Percentiles rank a stretch among this genome's conserved stretches.
phyloP scores from a whole-genome alignment of 2,888 invertebrate genomes.

The Sympetrum striolatum region DNA sequence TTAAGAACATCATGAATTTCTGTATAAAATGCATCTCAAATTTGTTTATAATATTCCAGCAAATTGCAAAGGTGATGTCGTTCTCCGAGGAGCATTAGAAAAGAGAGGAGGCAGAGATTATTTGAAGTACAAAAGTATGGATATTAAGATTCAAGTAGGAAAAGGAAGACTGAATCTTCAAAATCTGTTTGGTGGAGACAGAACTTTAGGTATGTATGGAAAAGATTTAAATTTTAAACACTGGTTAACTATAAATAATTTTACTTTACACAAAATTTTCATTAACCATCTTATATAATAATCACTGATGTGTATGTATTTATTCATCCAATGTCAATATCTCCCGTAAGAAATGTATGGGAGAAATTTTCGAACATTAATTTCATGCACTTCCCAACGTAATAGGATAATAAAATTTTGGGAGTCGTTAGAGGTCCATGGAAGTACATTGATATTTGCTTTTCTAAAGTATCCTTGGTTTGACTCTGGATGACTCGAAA shows the following conservation, averaged over 20 bases:
- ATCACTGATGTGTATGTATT: too few relatives aligned
- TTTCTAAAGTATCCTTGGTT: too few relatives aligned
- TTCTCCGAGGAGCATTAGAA: slow-evolving; percentile 59
- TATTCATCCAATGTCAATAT: too few relatives aligned
- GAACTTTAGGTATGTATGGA: slow-evolving; percentile 61
- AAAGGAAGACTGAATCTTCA: slow-evolving; percentile 66
- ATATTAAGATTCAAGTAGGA: slow-evolving; percentile 63
- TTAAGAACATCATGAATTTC: not conserved
- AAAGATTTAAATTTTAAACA: not conserved
- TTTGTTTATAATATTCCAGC: slow-evolving; percentile 53
- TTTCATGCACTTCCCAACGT: too few relatives aligned
- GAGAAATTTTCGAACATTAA: too few relatives aligned
- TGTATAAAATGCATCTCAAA: not conserved
- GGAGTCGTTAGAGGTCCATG: too few relatives aligned
- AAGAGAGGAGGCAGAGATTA: slow-evolving; percentile 61
- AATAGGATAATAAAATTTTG: too few relatives aligned
- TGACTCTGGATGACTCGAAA: too few relatives aligned
- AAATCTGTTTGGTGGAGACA: slow-evolving; percentile 69
- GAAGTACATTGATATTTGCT: too few relatives aligned
- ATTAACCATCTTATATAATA: too few relatives aligned
- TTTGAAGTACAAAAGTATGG: slow-evolving; percentile 63
- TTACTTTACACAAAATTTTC: too few relatives aligned
- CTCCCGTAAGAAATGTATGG: too few relatives aligned
- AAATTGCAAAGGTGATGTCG: slow-evolving; percentile 62
- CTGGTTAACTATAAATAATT: not conserved